Percentiles rank a stretch among this genome's conserved stretches.
Evolutionary conservation across 2,797 vertebrate genomes (phyloP).

Genomic region (Enteromius treurensis): DNA sequence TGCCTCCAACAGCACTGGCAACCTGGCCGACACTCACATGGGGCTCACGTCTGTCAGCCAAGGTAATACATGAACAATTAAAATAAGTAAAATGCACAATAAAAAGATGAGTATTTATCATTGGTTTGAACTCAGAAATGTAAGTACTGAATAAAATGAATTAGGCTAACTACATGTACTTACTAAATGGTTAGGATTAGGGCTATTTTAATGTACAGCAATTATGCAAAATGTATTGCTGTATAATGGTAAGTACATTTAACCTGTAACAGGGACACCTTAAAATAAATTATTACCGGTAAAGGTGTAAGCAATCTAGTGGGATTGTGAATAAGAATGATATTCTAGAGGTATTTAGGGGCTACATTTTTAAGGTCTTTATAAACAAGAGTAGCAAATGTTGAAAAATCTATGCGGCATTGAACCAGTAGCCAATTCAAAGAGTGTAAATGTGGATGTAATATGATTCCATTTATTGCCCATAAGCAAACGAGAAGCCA

Average conservation of each 20-base stretch:
- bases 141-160: no score
- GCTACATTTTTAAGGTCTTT: not conserved
- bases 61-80: constrained; percentile 8
- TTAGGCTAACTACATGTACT: no score
- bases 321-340: not conserved
- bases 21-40: constrained; percentile 90
- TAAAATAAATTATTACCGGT: not conserved
- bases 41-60: constrained; percentile 87
- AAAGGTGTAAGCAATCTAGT: not conserved
- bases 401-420: not conserved
- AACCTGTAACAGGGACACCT: no score
- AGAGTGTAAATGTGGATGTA: not conserved
- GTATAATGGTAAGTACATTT: no score
- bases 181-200: no score
- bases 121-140: not conserved
- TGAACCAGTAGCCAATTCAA: not conserved
- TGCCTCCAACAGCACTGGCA: constrained; percentile 90
- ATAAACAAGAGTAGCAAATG: not conserved
- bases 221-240: no score
- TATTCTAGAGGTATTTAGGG: not conserved
- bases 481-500: not conserved
- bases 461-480: not conserved
- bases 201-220: no score
- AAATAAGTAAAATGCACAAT: not conserved
- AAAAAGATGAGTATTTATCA: not conserved